phyloP scores from a whole-genome alignment of 92 coral and sea anemone genomes.

The Paragorgia papillata region DNA sequence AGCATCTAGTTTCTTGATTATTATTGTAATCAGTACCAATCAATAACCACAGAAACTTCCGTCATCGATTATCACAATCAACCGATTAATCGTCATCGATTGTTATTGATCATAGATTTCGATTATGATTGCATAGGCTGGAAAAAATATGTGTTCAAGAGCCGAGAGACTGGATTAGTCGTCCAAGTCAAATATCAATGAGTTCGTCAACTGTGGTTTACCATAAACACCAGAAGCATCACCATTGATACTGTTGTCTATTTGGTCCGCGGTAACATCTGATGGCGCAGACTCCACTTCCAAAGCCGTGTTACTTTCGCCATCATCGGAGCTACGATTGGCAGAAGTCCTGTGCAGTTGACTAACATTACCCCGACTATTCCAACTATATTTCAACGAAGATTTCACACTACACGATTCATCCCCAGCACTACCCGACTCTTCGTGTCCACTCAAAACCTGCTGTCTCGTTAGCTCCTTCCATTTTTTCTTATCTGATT shows the following conservation, averaged over 20 bases:
- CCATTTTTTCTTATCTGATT: slow-evolving; percentile 85
- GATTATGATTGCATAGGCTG: too few relatives aligned
- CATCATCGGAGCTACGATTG: slow-evolving; percentile 10
- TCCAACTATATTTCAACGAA: slow-evolving; percentile 21
- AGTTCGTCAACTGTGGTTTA: slow-evolving; percentile 62
- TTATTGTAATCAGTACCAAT: too few relatives aligned
- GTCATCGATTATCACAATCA: too few relatives aligned
- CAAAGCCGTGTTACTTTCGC: background rate
- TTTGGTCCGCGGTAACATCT: background rate
- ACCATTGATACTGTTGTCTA: background rate
- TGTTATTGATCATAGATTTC: too few relatives aligned
- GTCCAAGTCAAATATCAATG: slow-evolving; percentile 89
- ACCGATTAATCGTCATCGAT: too few relatives aligned
- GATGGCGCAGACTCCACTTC: slow-evolving; percentile 48
- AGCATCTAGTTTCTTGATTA: too few relatives aligned
- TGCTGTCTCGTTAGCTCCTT: slow-evolving; percentile 69
- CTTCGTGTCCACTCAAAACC: background rate
- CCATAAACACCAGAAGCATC: slow-evolving; percentile 43
- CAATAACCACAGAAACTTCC: too few relatives aligned
- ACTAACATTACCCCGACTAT: background rate
- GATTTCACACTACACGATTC: slow-evolving; percentile 13
- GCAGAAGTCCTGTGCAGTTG: background rate
- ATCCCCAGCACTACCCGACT: background rate
- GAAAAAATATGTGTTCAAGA: too few relatives aligned
- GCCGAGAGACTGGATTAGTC: too few relatives aligned